Evolutionary conservation across 2,888 invertebrate genomes (phyloP), one percentile per base, ranked within the genome.

Genomic region (Leistus spinibarbis): DNA sequence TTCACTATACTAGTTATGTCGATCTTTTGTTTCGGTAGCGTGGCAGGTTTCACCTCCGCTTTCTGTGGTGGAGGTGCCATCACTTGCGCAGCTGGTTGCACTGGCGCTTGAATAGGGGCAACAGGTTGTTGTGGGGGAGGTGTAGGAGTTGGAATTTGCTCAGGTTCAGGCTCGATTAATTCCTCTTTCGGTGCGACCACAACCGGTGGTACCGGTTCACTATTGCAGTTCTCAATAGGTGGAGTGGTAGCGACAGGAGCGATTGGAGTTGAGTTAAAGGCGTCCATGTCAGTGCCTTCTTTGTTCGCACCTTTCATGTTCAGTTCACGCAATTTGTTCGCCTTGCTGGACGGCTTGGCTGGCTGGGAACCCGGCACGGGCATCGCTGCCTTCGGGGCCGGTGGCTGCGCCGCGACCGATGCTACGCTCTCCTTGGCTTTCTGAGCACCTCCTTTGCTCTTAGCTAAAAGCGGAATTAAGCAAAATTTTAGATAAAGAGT

Each of bases 271-370:
- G 84, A 84, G 77, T 86, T 87, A 80, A 89, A 88, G 63, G 89
- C 88, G 81, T 89, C 89, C 89, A 89, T 89, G 76, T 90, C 90
- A 23, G 89, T 88, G 77, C 89, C 89, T 80, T 89, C 89, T 81
- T 90, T 89, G 78, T 87, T 89, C 60, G 88, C 88, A 77, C 89
- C 89, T 79, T 88, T 88, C 75, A 87, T 85, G 80, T 89, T 89
- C 22, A 88, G 80, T 77, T 89, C 89, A 76, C 86, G 86, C 79
- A 85, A 85, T 82, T 89, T 89, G 78, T 86, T 86, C 19, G 84
- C 84, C 77, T 86, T 88, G 77, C 84, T 88, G 78, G 86, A 88
- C 16, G 86, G 83, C 79, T 88, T 89, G 54, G 87, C 85, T 77
- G 86, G 85, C 78, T 86, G 86, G 19, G 83, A 82, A 68, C 80